Conservation (phyloP, 1,140 invertebrate genomes). For the Drosophila prosaltans region DNA sequence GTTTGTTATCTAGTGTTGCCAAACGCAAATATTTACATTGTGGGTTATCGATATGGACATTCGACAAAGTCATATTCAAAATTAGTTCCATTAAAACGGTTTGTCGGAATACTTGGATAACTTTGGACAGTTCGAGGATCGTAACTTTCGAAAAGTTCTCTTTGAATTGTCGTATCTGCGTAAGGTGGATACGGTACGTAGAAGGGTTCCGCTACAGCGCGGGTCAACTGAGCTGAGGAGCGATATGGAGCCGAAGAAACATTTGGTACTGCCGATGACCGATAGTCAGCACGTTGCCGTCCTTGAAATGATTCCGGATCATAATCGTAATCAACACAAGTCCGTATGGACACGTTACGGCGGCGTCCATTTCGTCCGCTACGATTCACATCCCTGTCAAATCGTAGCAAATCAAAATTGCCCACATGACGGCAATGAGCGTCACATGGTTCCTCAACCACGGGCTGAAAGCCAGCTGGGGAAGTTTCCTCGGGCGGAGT, state of each 20-base stretch:
- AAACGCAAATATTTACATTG: not conserved
- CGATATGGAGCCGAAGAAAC: no score
- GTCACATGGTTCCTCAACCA: not conserved
- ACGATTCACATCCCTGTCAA: conserved; percentile 16
- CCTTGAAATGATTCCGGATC: not conserved
- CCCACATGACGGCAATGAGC: conserved; percentile 4
- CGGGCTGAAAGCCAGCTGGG: not conserved
- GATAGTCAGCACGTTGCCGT: not conserved
- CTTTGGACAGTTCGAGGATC: not conserved
- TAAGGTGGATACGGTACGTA: not conserved
- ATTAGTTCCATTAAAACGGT: not conserved
- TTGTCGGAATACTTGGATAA: not conserved
- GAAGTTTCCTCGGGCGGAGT: not conserved
- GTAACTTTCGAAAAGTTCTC: not conserved
- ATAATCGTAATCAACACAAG: conserved; percentile 53
- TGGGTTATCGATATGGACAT: not conserved
- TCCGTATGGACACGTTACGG: conserved; percentile 50
- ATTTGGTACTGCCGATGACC: not conserved
- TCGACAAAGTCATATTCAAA: not conserved
- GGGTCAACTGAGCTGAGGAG: not conserved
- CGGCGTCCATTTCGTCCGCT: conserved; percentile 8
- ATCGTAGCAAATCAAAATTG: conserved; percentile 35
- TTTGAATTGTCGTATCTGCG: not conserved
- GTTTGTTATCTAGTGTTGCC: conserved; percentile 19
- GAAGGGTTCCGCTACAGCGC: not conserved